Conservation (phyloP, 1,140 invertebrate species). For the Daktulosphaira vitifoliae region DNA sequence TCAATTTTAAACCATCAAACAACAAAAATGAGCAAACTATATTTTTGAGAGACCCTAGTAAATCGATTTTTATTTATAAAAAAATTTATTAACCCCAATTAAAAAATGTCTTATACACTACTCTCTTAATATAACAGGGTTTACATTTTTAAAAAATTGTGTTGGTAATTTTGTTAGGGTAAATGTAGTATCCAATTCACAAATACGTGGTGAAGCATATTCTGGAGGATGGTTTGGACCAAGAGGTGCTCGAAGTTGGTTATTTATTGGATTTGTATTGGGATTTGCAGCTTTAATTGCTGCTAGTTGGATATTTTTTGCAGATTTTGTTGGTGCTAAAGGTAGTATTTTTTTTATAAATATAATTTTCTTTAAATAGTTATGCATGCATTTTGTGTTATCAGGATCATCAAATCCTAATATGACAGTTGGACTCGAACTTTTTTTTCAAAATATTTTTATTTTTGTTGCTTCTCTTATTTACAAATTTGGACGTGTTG, state of each 20-base stretch:
- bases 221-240: conserved; percentile 80
- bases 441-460: conserved; percentile 91
- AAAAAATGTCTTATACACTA: too few species aligned
- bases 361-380: neutral
- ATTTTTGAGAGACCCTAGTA: too few species aligned
- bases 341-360: neutral
- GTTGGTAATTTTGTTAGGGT: conserved; percentile 67
- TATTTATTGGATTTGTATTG: conserved; percentile 92
- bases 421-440: conserved; percentile 73
- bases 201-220: conserved; percentile 79
- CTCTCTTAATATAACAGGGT: too few species aligned
- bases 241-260: conserved; percentile 83
- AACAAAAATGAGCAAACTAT: too few species aligned
- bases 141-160: too few species aligned
- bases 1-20: too few species aligned
- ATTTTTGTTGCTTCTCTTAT: conserved; percentile 85
- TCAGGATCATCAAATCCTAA: conserved; percentile 1
- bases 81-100: too few species aligned
- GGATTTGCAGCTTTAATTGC: conserved; percentile 93
- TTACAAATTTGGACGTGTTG: conserved; percentile 89
- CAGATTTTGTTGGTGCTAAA: conserved; percentile 51
- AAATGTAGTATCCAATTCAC: conserved; percentile 91
- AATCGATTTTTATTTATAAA: too few species aligned
- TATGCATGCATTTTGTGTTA: neutral
- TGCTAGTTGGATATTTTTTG: conserved; percentile 91